Percentiles rank a stretch among this genome's conserved stretches.
Evolutionary conservation across 23 tunicate species (phyloP).

Genomic region (Trididemnum clinides): DNA sequence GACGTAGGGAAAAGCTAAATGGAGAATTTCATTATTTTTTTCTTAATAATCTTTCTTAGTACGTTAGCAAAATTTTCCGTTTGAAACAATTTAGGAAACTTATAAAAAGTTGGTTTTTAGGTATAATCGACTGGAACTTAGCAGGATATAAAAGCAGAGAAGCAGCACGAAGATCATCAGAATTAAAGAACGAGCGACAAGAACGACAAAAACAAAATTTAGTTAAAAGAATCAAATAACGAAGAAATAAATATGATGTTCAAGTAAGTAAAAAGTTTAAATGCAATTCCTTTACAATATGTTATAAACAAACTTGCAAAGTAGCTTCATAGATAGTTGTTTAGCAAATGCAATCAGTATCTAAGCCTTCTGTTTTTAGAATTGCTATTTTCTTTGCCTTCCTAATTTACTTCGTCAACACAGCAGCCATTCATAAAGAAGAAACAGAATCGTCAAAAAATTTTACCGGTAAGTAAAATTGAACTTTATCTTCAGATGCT

Average conservation of each 20-base stretch:
- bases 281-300: too few species aligned
- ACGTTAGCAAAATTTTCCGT: not conserved
- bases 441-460: too few species aligned
- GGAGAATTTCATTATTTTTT: not conserved
- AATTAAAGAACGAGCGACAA: not conserved
- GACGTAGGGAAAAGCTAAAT: not conserved
- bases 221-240: not conserved
- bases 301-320: too few species aligned
- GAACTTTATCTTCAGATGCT: too few species aligned
- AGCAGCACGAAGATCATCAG: not conserved
- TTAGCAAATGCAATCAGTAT: too few species aligned
- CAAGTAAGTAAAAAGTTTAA: too few species aligned
- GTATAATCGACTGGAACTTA: not conserved
- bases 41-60: not conserved
- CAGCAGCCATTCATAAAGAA: not conserved
- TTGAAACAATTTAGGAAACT: not conserved
- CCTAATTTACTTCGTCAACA: not conserved
- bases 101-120: not conserved
- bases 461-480: too few species aligned
- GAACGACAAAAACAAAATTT: not conserved
- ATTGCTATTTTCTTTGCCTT: not conserved
- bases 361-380: too few species aligned
- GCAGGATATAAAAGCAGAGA: not conserved
- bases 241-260: not conserved
- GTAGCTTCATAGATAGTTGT: too few species aligned